A percentile compares a stretch with the other conserved stretches of the same genome.
Evolutionary conservation across 2,113 vertebrate species (phyloP).

Genomic region (Entelurus aequoreus): DNA sequence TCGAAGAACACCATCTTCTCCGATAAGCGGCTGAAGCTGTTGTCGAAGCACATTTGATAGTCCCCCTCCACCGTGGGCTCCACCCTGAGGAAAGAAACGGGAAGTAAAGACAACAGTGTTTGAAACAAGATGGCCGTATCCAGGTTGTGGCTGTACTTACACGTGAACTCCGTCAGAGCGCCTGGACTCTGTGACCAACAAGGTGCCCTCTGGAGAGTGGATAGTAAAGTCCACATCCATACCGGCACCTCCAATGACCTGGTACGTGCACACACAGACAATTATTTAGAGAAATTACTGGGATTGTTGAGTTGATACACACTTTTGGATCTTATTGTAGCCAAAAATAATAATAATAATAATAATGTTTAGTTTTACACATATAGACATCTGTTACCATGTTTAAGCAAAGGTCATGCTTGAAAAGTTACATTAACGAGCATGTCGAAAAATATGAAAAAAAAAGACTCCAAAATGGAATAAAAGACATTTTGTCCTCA

Average conservation of each 20-base stretch:
- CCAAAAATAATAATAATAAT: too few species aligned
- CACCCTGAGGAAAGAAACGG: conserved; percentile 63
- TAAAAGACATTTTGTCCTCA: too few species aligned
- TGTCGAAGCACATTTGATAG: conserved; percentile 89
- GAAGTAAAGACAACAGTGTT: background rate
- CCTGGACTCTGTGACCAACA: conserved; percentile 71
- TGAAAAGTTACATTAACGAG: too few species aligned
- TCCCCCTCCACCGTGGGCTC: conserved; percentile 83
- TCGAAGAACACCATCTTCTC: conserved; percentile 92
- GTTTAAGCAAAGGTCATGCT: too few species aligned
- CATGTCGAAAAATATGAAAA: too few species aligned
- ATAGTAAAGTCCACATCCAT: conserved; percentile 86
- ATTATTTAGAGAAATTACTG: too few species aligned
- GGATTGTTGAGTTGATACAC: too few species aligned
- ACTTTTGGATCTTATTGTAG: too few species aligned
- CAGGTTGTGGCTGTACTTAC: conserved; percentile 61
- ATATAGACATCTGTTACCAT: too few species aligned
- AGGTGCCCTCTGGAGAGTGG: conserved; percentile 72
- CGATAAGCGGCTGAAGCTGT: conserved; percentile 86
- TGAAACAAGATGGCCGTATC: background rate
- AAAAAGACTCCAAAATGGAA: too few species aligned
- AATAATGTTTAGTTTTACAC: too few species aligned
- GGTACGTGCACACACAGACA: conserved; percentile 16
- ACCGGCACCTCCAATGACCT: conserved; percentile 87
- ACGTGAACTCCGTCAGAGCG: conserved; percentile 82